Percentiles rank a stretch among this genome's conserved stretches.
phyloP scores from a whole-genome alignment of 2,797 vertebrate species.

The Hyperoplus immaculatus region DNA sequence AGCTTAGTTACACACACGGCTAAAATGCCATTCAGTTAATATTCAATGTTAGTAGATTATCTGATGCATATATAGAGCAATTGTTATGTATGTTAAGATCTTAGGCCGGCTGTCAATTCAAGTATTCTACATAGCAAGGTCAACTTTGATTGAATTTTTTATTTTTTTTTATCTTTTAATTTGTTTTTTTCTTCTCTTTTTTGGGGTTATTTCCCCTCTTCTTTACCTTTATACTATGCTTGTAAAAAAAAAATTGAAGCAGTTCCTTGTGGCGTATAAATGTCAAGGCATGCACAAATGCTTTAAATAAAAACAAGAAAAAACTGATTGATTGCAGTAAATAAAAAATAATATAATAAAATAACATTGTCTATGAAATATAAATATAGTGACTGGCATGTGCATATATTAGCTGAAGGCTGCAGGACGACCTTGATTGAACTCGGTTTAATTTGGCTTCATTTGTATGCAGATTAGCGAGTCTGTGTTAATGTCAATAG shows the following conservation, averaged over 20 bases:
- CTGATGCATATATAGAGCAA: constrained; percentile 12
- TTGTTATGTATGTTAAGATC: constrained; percentile 13
- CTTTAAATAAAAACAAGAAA: too few relatives aligned
- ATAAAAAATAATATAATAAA: too few relatives aligned
- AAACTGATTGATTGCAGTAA: too few relatives aligned
- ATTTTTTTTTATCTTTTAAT: neutral
- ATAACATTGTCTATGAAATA: too few relatives aligned
- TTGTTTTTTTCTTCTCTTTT: neutral
- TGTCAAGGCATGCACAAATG: too few relatives aligned
- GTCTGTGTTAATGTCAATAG: constrained; percentile 62
- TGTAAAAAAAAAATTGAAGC: too few relatives aligned
- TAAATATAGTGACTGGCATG: neutral
- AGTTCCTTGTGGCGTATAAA: too few relatives aligned
- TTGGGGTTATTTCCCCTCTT: neutral
- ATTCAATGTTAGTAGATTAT: constrained; percentile 51
- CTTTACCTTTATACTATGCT: too few relatives aligned
- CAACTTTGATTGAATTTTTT: neutral
- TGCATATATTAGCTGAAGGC: neutral
- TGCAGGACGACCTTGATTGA: neutral
- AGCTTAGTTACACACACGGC: constrained; percentile 54
- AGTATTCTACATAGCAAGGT: neutral
- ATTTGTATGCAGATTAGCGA: constrained; percentile 66
- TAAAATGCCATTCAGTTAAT: constrained; percentile 38
- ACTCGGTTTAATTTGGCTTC: constrained; percentile 14
- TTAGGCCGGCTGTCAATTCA: neutral